These are phyloP conservation scores for Euleptes europaea DNA, from an alignment of 2,113 vertebrate species.

Conservation along the genomic window DNA sequence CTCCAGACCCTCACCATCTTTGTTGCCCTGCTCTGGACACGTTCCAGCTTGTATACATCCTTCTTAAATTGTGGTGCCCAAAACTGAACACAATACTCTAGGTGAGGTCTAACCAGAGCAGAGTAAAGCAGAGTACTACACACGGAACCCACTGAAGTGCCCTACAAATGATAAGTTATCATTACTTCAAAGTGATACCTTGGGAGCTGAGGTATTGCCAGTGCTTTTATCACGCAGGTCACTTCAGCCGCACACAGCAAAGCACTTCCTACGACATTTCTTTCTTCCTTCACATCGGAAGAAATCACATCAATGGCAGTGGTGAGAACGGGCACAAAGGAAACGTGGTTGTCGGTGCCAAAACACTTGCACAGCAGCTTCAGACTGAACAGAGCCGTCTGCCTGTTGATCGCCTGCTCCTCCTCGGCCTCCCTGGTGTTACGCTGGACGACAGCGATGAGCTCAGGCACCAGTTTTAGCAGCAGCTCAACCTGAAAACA, in stretches of 20 bases:
- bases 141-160: not conserved
- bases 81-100: too few species aligned
- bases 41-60: too few species aligned
- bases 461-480: constrained; percentile 81
- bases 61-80: too few species aligned
- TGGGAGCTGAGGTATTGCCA: constrained; percentile 90
- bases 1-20: too few species aligned
- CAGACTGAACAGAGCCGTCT: constrained; percentile 93
- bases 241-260: constrained; percentile 92
- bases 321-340: constrained; percentile 84
- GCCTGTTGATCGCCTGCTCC: constrained; percentile 91
- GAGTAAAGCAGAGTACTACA: too few species aligned
- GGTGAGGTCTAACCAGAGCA: too few species aligned
- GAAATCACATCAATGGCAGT: constrained; percentile 75
- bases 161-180: not conserved
- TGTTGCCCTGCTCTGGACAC: too few species aligned
- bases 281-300: constrained; percentile 80
- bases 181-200: constrained; percentile 73
- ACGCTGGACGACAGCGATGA: constrained; percentile 78
- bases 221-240: constrained; percentile 78
- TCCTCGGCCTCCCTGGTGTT: constrained; percentile 70
- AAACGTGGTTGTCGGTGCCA: constrained; percentile 74
- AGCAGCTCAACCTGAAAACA: constrained; percentile 79
- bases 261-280: constrained; percentile 88
- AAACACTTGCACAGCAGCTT: constrained; percentile 93